Conservation (phyloP, 2,797 vertebrate genomes). For the Eulemur mongoz region DNA sequence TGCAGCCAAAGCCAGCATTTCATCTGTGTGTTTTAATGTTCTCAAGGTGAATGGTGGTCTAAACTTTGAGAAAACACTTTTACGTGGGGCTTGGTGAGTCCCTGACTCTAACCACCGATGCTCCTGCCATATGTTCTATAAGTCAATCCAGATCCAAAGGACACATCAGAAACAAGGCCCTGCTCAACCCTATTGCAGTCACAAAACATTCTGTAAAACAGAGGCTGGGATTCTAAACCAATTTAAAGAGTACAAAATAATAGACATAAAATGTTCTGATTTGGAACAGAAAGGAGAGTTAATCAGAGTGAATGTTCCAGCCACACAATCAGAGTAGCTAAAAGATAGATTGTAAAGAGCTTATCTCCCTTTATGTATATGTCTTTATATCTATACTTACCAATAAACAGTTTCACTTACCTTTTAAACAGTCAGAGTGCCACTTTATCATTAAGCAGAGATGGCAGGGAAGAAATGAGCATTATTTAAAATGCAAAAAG, state of each 20-base stretch:
- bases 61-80: conserved; percentile 27
- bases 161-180: not conserved
- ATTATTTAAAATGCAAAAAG: conserved; percentile 75
- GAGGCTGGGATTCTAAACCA: conserved; percentile 40
- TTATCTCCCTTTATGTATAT: conserved; percentile 36
- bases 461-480: conserved; percentile 67
- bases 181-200: not conserved
- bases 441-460: conserved; percentile 73
- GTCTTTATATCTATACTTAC: conserved; percentile 57
- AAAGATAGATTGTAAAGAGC: conserved; percentile 41
- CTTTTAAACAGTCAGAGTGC: conserved; percentile 71
- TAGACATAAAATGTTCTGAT: conserved; percentile 47
- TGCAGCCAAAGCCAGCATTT: not conserved
- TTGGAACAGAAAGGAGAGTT: conserved; percentile 2
- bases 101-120: not conserved
- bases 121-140: not conserved
- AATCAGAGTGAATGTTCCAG: conserved; percentile 33
- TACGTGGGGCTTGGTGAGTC: not conserved
- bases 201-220: conserved; percentile 45
- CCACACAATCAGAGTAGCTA: conserved; percentile 46
- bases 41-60: not conserved
- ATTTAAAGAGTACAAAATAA: conserved; percentile 21
- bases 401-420: conserved; percentile 62
- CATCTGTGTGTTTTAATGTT: not conserved
- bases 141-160: conserved; percentile 2